Evolutionary conservation across 2,888 invertebrate genomes (phyloP), one percentile per base, ranked within the genome.

Genomic region (Phoenoteleia sp.): DNA sequence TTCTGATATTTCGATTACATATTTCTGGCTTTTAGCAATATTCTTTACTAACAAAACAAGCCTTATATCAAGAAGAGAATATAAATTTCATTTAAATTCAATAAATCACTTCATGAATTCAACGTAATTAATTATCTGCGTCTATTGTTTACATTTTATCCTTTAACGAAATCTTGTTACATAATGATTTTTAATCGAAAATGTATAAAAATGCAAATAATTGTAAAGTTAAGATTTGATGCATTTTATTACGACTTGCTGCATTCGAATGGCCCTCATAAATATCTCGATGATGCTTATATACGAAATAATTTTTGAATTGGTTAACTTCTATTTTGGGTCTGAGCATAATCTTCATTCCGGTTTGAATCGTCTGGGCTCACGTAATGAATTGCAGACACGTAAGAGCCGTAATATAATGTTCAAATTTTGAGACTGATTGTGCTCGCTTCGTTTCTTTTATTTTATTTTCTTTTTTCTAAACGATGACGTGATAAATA

Each of bases 291-390:
- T 29, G 64, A 74, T 52, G 19, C 52, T 52, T 36, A 13, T 56
- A 49, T 64, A 17, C 52, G 45, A 64, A 77, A 77, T 81, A 17
- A 77, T 62, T 77, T 52, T 56, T 39, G 69, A 56, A 81, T 81
- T 85, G 47, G 80, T 74, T 74, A 85, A 85, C 67, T 66, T 81
- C 62, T 85, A 84, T 85, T 85, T 81, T 74, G 39, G 81, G 76
- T 33, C 39, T 60, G 27, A n/a, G 67, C 17, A 29, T 75, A 80
- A 84, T 77, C 74, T 60, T 71, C 47, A 62, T 75, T 69, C 79
- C 75, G 75, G 75, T 84, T 81, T 76, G 64, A 58, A 71, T 76
- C 47, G 84, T 71, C 64, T 60, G 45, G 69, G 9, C 69, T 64
- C 64, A 49, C 56, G 72, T 76, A 72, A 81, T 77, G 67, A 81